phyloP scores from a whole-genome alignment of 2,888 invertebrate species.

The Protodeltote pygarga region DNA sequence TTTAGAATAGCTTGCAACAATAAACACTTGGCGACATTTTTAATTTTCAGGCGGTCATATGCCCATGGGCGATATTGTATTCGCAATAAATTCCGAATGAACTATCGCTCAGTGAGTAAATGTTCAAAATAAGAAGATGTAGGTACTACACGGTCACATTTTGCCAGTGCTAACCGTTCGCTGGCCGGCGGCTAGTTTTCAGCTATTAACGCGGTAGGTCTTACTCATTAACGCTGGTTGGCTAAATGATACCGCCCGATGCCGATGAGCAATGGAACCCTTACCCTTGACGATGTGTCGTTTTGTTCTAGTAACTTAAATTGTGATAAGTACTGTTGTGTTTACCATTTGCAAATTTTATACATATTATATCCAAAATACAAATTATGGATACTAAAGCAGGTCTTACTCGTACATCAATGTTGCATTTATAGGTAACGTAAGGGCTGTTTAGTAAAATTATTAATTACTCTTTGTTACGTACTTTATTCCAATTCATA shows the following conservation, averaged over 20 bases:
- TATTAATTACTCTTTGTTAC: no score
- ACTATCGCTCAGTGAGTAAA: conserved; percentile 40
- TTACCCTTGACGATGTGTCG: conserved; percentile 56
- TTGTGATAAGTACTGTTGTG: conserved; percentile 5
- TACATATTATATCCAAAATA: neutral
- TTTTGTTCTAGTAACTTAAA: conserved; percentile 27
- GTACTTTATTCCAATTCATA: no score
- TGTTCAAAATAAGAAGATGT: conserved; percentile 50
- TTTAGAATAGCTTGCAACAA: no score
- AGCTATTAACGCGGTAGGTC: conserved; percentile 83
- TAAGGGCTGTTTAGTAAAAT: no score
- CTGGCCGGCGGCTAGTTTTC: conserved; percentile 81
- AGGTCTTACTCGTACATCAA: no score
- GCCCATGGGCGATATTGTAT: neutral
- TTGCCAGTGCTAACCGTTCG: conserved; percentile 65
- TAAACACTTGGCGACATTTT: no score
- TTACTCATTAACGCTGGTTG: conserved; percentile 78
- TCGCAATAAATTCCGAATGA: conserved; percentile 24
- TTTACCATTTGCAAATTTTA: neutral
- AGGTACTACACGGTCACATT: conserved; percentile 56
- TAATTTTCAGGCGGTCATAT: no score
- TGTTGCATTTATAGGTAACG: no score
- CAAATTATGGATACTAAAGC: neutral
- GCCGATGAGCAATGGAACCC: conserved; percentile 53
- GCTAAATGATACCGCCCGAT: conserved; percentile 77